A percentile compares a stretch with the other conserved stretches of the same genome.
These are phyloP conservation scores for Drosophila watanabei DNA, from an alignment of 1,140 invertebrate genomes.

Conservation along the genomic window DNA sequence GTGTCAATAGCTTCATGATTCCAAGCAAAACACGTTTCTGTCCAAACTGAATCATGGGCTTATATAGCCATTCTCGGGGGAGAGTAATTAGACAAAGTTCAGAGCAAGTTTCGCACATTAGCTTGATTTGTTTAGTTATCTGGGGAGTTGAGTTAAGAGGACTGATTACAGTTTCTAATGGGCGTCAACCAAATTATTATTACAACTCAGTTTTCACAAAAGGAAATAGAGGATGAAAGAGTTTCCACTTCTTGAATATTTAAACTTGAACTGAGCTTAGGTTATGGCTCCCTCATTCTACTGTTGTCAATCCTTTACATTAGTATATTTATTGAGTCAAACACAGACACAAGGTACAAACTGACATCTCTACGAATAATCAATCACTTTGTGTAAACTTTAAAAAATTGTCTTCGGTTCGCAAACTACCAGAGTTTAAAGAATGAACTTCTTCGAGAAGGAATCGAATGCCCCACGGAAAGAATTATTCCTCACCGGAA, in stretches of 20 bases:
- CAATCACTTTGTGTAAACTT: neutral
- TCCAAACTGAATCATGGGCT: neutral
- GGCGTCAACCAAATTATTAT: neutral
- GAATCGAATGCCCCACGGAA: neutral
- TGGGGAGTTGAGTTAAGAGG: neutral
- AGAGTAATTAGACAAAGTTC: constrained; percentile 26
- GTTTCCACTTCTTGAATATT: neutral
- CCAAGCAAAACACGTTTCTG: neutral
- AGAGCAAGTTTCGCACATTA: constrained; percentile 7
- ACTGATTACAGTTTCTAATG: constrained; percentile 3
- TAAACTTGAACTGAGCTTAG: neutral
- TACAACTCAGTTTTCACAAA: neutral
- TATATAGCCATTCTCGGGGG: constrained; percentile 14
- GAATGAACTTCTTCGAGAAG: neutral
- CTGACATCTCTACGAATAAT: neutral
- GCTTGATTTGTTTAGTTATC: constrained; percentile 16
- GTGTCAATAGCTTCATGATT: constrained; percentile 19
- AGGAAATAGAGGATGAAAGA: neutral
- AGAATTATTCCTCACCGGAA: constrained; percentile 33
- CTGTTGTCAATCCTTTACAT: neutral
- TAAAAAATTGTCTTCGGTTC: neutral
- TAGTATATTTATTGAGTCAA: neutral
- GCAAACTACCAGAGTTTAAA: neutral
- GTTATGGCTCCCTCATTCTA: no score
- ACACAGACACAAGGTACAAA: neutral